Percentiles rank a stretch among this genome's conserved stretches.
phyloP scores from a whole-genome alignment of 2,888 invertebrate species.

The Panopea generosa region DNA sequence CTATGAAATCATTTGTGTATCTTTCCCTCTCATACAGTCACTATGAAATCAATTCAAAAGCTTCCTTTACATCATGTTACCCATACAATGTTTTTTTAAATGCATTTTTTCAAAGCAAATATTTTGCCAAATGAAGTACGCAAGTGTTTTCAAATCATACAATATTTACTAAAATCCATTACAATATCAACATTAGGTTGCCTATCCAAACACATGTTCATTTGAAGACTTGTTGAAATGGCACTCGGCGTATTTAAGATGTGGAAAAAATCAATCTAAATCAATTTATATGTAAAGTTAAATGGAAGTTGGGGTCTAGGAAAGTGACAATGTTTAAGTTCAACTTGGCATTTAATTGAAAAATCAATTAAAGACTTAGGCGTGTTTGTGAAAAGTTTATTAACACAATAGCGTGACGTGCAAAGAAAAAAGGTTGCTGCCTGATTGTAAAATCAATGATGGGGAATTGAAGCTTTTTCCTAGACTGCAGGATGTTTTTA shows the following conservation, averaged over 20 bases:
- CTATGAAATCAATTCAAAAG: no score
- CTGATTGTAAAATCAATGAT: constrained; percentile 33
- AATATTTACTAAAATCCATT: constrained; percentile 12
- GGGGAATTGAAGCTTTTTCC: constrained; percentile 5
- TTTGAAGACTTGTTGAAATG: constrained; percentile 17
- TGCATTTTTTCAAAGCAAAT: no score
- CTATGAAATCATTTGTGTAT: no score
- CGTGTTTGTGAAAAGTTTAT: constrained; percentile 29
- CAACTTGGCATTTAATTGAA: constrained; percentile 42
- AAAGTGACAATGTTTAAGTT: constrained; percentile 41
- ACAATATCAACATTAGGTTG: constrained; percentile 24
- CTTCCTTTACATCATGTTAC: no score
- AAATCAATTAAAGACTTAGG: constrained; percentile 46
- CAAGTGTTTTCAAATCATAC: constrained; percentile 27
- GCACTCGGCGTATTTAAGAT: constrained; percentile 14
- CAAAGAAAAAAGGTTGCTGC: constrained; percentile 9
- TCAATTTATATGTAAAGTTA: constrained; percentile 29
- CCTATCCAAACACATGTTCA: constrained; percentile 13
- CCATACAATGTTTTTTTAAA: no score
- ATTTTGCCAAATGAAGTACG: background rate
- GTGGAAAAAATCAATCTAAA: constrained; percentile 32
- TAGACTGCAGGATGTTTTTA: constrained; percentile 24
- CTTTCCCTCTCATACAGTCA: no score
- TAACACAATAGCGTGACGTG: background rate
- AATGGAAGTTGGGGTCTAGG: constrained; percentile 1